Evolutionary conservation across 2,797 vertebrate species (phyloP), one percentile per base, ranked within the genome.

Genomic region (Smutsia gigantea): DNA sequence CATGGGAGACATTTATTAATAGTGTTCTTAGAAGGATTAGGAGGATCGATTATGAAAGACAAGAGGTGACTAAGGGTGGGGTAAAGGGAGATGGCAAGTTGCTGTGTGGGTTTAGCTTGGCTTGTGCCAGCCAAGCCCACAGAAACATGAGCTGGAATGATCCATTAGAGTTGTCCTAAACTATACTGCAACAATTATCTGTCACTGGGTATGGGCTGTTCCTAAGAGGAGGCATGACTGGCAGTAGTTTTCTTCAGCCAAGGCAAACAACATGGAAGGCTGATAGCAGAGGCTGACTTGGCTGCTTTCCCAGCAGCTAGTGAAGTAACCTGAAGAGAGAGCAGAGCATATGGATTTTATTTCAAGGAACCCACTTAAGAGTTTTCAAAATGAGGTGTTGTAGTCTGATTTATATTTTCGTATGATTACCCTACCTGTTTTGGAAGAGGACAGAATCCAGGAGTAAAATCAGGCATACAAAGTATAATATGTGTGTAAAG

Each of bases 351-450:
- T 63, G 81, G 82, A 57, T 93, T 96, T 93, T 72, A 79, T 95
- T 83, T 89, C 34, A 85, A 86, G 87, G 64, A 79, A 96, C 31
- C 23, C 90, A 77, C 53, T 39, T 66, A 92, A 85, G n/a, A 69
- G 17, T 75, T 96, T 78, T 78, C 37, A 63, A 95, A 78, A 51
- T 59, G 68, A 61, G 53, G 39, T 42, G 25, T 10, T 87, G 8
- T 37, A 61, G 57, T 82, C 59, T 81, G 49, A 96, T 87, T 87
- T 96, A 69, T 11, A 75, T 94, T 93, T 96, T 92, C 39, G 17
- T 82, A 29, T 61, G 77, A 93, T 93, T 39, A n/a, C 7, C 91
- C 17, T 87, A 74, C 21, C 18, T 86, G 4, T 15, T 91, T 74
- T 84, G 68, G 37, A 89, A 87, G 75, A 84, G 61, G 49, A 51